Base-by-base conservation (phyloP, 2,113 vertebrate genomes). In the Collichthys lucidus region DNA sequence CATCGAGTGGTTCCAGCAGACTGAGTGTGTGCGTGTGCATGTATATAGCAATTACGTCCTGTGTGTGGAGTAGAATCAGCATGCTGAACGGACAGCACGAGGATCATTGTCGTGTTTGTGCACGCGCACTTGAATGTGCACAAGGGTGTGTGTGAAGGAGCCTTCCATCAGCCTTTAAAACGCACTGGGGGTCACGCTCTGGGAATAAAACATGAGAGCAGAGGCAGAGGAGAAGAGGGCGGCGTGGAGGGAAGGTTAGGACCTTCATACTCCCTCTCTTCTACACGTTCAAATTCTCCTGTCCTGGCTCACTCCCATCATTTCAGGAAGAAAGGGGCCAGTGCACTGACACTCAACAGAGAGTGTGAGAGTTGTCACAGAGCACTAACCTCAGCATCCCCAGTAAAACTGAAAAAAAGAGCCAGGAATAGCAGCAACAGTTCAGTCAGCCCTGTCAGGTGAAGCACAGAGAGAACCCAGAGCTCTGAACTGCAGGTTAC, bases 121-220 rank as follows among this genome's bases (percentile, higher is more conserved):
- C 69, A 1, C 40, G 31, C 61, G 26, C 61, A 20, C 12, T 53
- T 49, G 0, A 20, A 17, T 53, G 65, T 73, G 24, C 50, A 20
- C 29, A 26, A 2, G 26, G 6, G 35, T 52, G 81, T 75, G 61
- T 52, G 52, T 15, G 22, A 40, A 14, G 63, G 35, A 63, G 63
- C 24, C 24, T 56, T 74, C 69, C 61, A 74, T 88, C 83, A 72
- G 74, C 55, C 63, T 80, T 44, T 68, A 3, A 3, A 81, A 76
- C 44, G 52, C 87, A 53, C 81, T 11, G n/a, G 31, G 2, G 19
- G 77, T 55, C 82, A 26, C 74, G 40, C 66, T 75, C 69, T 14
- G 53, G 52, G 83, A 88, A 88, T 87, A 84, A 82, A 86, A 91
- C 84, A 88, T 80, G 71, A 84, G 70, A 44, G 79, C 16, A 12